A percentile compares a stretch with the other conserved stretches of the same genome.
phyloP scores from a whole-genome alignment of 2,888 invertebrate genomes.

The Craniophora ligustri region DNA sequence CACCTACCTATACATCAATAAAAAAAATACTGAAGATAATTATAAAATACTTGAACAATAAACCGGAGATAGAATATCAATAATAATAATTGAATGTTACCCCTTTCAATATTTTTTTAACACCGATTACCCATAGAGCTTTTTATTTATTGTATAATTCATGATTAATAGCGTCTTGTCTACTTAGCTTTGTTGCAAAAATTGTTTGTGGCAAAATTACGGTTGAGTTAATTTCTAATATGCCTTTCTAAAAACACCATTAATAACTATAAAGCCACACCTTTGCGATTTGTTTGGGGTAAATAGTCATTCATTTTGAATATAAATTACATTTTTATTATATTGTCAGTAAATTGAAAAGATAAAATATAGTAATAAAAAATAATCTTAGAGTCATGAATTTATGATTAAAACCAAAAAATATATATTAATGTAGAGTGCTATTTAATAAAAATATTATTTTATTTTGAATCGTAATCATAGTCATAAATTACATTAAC shows the following conservation, averaged over 20 bases:
- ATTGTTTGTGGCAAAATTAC: constrained; percentile 78
- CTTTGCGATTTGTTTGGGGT: constrained; percentile 64
- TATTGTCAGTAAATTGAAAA: background rate
- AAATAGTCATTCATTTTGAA: constrained; percentile 39
- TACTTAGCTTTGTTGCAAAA: constrained; percentile 58
- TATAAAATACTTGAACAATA: background rate
- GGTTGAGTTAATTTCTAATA: constrained; percentile 68
- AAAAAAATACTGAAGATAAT: background rate
- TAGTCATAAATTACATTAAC: constrained; percentile 40
- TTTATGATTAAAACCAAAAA: too few relatives aligned
- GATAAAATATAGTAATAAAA: background rate
- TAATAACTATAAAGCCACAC: constrained; percentile 69
- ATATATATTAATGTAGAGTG: too few relatives aligned
- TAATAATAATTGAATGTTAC: constrained; percentile 28
- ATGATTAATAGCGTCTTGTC: constrained; percentile 75
- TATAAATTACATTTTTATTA: constrained; percentile 11
- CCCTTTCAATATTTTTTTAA: constrained; percentile 42
- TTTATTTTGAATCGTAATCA: constrained; percentile 7
- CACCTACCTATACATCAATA: too few relatives aligned
- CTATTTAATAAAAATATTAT: too few relatives aligned
- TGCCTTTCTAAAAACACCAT: constrained; percentile 51
- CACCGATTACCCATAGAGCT: constrained; percentile 46
- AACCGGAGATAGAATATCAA: constrained; percentile 20
- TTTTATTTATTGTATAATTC: constrained; percentile 61
- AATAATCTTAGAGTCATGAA: too few relatives aligned